Base-by-base conservation (phyloP, 2,113 vertebrate genomes). In the Conger conger region DNA sequence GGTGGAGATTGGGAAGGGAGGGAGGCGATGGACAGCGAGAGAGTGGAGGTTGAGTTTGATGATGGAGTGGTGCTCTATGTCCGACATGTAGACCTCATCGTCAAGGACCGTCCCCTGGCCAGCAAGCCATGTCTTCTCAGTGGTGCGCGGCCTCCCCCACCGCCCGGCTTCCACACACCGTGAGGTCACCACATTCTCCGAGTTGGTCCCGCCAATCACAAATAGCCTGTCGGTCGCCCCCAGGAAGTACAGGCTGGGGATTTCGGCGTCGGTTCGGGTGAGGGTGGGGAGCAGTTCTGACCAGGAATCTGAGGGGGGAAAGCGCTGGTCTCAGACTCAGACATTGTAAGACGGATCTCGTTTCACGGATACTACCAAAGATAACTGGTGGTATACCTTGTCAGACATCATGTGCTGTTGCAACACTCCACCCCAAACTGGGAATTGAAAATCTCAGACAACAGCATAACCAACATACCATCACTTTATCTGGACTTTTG, bases 131-230 rank as follows among this genome's bases (percentile, higher is more conserved):
- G 90, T 89, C 91, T 94, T 94, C 79, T 91, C 88, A 50, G 88
- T 88, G n/a, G 86, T 35, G 27, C 35, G 84, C 30, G 87, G 45
- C 2, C 85, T 80, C 30, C 92, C 93, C 95, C 96, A 96, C 82
- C 89, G 91, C 40, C 87, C 88, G 37, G 90, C 89, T 30, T 91
- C 83, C 53, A 82, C 86, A 81, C 91, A 92, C 88, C 95, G 95
- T 17, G 94, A 93, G 4, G 92, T 94, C 82, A 95, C 86, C 50
- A 95, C 83, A 36, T 92, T 95, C 80, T 92, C 90, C 3, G 84
- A 89, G 85, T 92, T 93, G 88, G 94, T 96, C 45, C 94, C 92
- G 73, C 95, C 95, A 83, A 96, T 93, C 84, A 96, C 92, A 50
- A 93, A 80, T 88, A 96, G 90, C 76, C 79, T 89, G 84, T 96